These are phyloP conservation scores for Hystrix cristata DNA, from an alignment of 2,113 vertebrate species.

Conservation along the genomic window DNA sequence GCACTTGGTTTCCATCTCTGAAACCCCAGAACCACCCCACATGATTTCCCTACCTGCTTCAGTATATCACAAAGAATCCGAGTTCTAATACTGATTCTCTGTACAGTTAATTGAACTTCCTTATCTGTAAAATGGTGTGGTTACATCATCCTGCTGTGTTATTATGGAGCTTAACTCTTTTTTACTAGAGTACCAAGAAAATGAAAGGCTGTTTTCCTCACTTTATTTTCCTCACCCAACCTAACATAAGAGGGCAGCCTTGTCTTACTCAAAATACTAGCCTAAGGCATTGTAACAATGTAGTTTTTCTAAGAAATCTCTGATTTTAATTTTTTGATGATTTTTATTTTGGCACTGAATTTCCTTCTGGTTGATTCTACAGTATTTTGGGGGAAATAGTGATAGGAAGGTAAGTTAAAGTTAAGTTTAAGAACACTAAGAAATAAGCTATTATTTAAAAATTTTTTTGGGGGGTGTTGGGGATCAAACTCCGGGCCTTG, in stretches of 20 bases:
- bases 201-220: neutral
- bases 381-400: neutral
- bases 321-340: neutral
- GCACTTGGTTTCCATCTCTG: neutral
- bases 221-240: no score
- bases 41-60: no score
- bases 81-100: neutral
- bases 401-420: neutral
- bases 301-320: neutral
- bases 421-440: slow-evolving; percentile 32
- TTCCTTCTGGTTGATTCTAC: neutral
- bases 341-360: neutral
- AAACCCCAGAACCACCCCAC: neutral
- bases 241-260: neutral
- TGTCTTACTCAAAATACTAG: neutral
- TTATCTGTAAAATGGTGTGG: neutral
- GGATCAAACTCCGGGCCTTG: no score
- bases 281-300: neutral
- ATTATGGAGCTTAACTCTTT: neutral
- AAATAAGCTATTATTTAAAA: neutral
- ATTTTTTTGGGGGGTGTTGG: no score
- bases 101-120: neutral
- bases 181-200: neutral
- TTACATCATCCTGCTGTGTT: neutral
- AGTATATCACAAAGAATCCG: neutral